Conservation (phyloP, 2,797 vertebrate species). For the Sardinella longiceps region DNA sequence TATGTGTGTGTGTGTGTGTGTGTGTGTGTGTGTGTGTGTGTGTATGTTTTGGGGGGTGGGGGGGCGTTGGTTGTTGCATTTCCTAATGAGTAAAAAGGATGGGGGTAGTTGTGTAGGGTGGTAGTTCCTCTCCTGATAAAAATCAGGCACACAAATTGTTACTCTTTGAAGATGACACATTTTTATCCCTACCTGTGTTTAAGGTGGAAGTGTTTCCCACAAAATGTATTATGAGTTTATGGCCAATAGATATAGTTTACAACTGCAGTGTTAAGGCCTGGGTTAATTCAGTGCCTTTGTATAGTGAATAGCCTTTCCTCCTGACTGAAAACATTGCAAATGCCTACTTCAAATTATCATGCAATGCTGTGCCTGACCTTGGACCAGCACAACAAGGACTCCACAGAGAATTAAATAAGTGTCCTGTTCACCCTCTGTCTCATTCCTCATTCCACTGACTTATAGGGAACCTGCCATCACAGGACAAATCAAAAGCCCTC, state of each 20-base stretch:
- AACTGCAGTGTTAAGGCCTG: neutral
- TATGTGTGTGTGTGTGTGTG: too few relatives aligned
- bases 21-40: too few relatives aligned
- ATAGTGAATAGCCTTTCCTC: neutral
- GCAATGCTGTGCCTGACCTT: slow-evolving; percentile 72
- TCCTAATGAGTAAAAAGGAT: slow-evolving; percentile 58
- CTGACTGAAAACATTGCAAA: neutral
- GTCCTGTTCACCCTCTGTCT: slow-evolving; percentile 17
- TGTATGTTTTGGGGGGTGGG: too few relatives aligned
- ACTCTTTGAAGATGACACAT: neutral
- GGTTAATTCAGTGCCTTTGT: neutral
- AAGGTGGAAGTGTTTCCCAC: neutral
- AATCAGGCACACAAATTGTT: slow-evolving; percentile 28
- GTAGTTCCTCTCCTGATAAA: slow-evolving; percentile 36
- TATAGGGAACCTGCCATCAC: neutral
- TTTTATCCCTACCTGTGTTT: neutral
- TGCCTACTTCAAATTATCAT: slow-evolving; percentile 59
- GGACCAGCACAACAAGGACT: slow-evolving; percentile 63
- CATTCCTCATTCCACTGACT: slow-evolving; percentile 20
- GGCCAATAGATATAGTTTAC: neutral
- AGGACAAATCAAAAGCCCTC: neutral
- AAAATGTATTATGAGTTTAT: neutral
- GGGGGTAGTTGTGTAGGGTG: slow-evolving; percentile 52
- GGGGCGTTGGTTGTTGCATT: too few relatives aligned
- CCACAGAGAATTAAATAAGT: slow-evolving; percentile 56